Evolutionary conservation across 2,888 invertebrate genomes (phyloP).

Genomic region (Fragum fragum): DNA sequence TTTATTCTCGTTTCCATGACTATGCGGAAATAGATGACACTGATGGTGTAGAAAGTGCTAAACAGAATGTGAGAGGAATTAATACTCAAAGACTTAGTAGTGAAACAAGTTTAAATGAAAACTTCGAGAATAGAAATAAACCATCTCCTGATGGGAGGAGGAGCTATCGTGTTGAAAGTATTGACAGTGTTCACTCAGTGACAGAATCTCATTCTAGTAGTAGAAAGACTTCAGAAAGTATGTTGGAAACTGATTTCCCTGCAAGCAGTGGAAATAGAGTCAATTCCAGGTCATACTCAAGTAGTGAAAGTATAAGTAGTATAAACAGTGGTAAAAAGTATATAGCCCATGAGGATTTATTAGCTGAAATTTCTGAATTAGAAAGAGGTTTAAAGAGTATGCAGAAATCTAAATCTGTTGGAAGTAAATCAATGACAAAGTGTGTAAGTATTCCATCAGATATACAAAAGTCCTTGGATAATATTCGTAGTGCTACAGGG

Average conservation of each 20-base stretch:
- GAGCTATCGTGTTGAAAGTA: constrained; percentile 59
- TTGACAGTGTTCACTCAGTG: constrained; percentile 35
- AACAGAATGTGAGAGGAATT: constrained; percentile 10
- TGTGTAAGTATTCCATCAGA: constrained; percentile 83
- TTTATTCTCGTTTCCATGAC: constrained; percentile 79
- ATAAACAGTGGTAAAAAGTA: constrained; percentile 29
- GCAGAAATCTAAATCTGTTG: constrained; percentile 45
- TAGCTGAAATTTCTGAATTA: constrained; percentile 59
- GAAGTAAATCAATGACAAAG: constrained; percentile 72
- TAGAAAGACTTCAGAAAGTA: constrained; percentile 16
- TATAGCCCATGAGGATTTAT: constrained; percentile 45
- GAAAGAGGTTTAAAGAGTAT: constrained; percentile 58
- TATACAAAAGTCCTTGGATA: constrained; percentile 82
- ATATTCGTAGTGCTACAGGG: constrained; percentile 74
- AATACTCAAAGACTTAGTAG: constrained; percentile 32
- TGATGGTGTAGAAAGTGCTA: constrained; percentile 60
- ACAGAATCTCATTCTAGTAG: constrained; percentile 51
- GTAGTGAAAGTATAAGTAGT: constrained; percentile 38
- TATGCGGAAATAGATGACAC: constrained; percentile 81
- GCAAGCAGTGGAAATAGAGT: constrained; percentile 10
- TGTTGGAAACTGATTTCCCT: constrained; percentile 56
- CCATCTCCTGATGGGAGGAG: constrained; percentile 29
- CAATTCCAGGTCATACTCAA: constrained; percentile 19
- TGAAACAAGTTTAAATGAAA: constrained; percentile 40
- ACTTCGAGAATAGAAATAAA: constrained; percentile 36